Evolutionary conservation across 2,888 invertebrate genomes (phyloP), one percentile per base, ranked within the genome.

Genomic region (Eupithecia vulgata): DNA sequence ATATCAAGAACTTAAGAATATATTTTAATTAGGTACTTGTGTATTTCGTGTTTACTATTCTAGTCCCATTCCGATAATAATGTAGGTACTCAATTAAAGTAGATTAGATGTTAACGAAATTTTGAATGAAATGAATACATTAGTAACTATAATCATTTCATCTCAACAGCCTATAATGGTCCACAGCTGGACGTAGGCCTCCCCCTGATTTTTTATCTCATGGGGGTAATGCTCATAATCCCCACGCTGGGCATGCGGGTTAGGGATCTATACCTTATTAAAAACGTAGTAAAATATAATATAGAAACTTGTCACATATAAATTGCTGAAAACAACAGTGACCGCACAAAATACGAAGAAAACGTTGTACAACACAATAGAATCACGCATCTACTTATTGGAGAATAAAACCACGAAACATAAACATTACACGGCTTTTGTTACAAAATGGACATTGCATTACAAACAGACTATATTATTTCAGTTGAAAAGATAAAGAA

Each of bases 391-490:
- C 21, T 57, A 25, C 25, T 57, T 57, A 57, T 57, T 57, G 25
- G 12, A 57, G 25, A 57, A 57, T 57, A 57, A 74, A 71, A 67
- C 48, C 70, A 5, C 21, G n/a, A 45, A 65, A 68, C n/a, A 68
- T 68, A 52, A 48, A 15, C 66, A 12, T 73, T 62, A 73, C 64
- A 62, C 64, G 66, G 64, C 70, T 74, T 74, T 71, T 70, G 62
- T 70, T 67, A 70, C 70, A 15, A 52, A 70, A 70, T 67, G 62
- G 67, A 73, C 45, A 40, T 42, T 67, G 30, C 52, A 70, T 42
- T 64, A 70, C 67, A 70, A 73, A 70, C 25, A 34, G 52, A 67
- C 64, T 66, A 35, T 6, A 57, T 66, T 65, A 45, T 68, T 70
- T 68, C 64, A 57, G 59, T 71, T 48, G 67, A 13, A 71, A 71